Conservation (phyloP, 1,140 invertebrate species). For the Aphidius gifuensis region DNA sequence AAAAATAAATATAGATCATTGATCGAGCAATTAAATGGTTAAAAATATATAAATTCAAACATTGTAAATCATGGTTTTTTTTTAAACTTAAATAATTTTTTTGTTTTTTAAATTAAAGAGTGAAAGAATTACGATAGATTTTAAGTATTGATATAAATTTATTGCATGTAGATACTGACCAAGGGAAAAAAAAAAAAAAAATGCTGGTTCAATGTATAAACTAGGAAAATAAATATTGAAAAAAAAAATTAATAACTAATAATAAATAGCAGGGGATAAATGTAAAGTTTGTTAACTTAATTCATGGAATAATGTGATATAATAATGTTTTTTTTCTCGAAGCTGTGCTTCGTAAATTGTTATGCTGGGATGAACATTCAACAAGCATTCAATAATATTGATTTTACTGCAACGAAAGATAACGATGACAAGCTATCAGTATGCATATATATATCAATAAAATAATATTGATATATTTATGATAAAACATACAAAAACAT, state of each 20-base stretch:
- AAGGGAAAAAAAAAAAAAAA: conserved; percentile 9
- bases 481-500: too few relatives aligned
- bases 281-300: conserved; percentile 1
- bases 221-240: neutral
- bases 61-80: too few relatives aligned
- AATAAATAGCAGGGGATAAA: neutral
- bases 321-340: conserved; percentile 46
- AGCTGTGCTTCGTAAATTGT: conserved; percentile 52
- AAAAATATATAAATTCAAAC: too few relatives aligned
- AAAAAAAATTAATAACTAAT: neutral
- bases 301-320: conserved; percentile 52
- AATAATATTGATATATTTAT: too few relatives aligned
- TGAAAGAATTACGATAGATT: too few relatives aligned
- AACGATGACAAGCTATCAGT: too few relatives aligned
- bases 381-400: conserved; percentile 9
- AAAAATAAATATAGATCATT: conserved; percentile 10
- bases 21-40: conserved; percentile 3
- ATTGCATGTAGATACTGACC: neutral
- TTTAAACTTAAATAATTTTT: too few relatives aligned
- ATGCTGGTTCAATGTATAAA: neutral
- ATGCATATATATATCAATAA: too few relatives aligned
- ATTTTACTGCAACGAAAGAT: too few relatives aligned
- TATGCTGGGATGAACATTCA: conserved; percentile 34
- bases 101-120: too few relatives aligned
- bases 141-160: too few relatives aligned